Evolutionary conservation across 2,113 vertebrate genomes (phyloP).

Genomic region (Gavialis gangeticus): DNA sequence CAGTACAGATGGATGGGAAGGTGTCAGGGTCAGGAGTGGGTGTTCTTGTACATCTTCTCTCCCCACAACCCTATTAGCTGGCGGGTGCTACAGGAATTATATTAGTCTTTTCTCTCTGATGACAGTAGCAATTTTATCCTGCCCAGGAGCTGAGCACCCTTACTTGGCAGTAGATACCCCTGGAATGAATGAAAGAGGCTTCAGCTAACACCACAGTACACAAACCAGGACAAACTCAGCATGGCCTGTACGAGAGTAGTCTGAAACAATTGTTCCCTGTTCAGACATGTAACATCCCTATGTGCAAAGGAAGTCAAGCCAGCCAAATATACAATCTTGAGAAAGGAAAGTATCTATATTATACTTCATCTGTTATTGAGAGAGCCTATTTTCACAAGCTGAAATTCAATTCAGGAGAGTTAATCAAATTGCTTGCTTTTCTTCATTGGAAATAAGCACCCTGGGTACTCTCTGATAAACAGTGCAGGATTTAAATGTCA

Average conservation of each 20-base stretch:
- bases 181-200: neutral
- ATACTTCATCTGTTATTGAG: neutral
- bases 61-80: neutral
- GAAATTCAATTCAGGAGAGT: neutral
- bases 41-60: neutral
- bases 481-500: neutral
- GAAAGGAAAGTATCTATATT: neutral
- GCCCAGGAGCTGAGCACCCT: neutral
- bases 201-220: constrained; percentile 2
- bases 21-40: no score
- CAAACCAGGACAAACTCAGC: constrained; percentile 46
- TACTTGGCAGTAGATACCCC: constrained; percentile 1
- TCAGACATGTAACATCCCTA: constrained; percentile 20
- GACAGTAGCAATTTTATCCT: neutral
- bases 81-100: neutral
- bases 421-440: neutral
- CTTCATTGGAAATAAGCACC: neutral
- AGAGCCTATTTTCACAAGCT: neutral
- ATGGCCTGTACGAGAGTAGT: neutral
- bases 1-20: no score
- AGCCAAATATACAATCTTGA: neutral
- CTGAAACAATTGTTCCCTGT: constrained; percentile 34
- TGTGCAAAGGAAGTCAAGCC: neutral
- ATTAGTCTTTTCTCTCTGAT: neutral
- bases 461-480: neutral